Evolutionary conservation across 1,140 invertebrate species (phyloP), one percentile per base, ranked within the genome.

Genomic region (Maconellicoccus hirsutus): DNA sequence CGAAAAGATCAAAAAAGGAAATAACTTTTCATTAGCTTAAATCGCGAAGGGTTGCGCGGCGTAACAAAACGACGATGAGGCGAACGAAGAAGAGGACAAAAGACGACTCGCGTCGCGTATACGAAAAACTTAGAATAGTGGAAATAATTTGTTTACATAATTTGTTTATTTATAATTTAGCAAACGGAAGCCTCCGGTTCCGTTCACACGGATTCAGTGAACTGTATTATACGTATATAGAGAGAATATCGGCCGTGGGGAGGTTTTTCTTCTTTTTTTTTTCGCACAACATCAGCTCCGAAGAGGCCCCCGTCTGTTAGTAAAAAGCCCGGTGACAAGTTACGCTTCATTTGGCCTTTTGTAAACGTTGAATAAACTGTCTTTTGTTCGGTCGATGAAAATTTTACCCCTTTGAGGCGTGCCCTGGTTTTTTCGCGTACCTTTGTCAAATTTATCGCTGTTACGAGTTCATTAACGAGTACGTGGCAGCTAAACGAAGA

Each of bases 101-200:
- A n/a, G n/a, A n/a, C n/a, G n/a, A n/a, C n/a, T n/a, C 33, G 33
- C 33, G 33, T 38, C 33, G 19, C 16, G 16, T 16, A 16, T 16
- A 52, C 42, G 42, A 66, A 66, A 59, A 66, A 66, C 61, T 66
- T 66, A 66, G 61, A 66, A 66, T 66, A 66, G 22, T 66, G 61
- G 61, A 66, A 66, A 66, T 66, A 66, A 66, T 66, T 66, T 66
- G 61, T 66, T 66, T 66, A 66, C 61, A 66, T 66, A 66, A 66
- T 66, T 66, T 66, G 61, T 66, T 66, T 66, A 66, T 66, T 26
- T 66, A 66, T 26, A 66, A 66, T 66, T 66, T 66, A 66, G 61
- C 61, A 66, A 66, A 23, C 22, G 61, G 61, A 26, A 66, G 22
- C 42, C 61, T 66, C 16, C 25, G 61, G 42, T 52, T 52, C 61